Base-by-base conservation (phyloP, 1,140 invertebrate genomes). In the Lycorma delicatula region DNA sequence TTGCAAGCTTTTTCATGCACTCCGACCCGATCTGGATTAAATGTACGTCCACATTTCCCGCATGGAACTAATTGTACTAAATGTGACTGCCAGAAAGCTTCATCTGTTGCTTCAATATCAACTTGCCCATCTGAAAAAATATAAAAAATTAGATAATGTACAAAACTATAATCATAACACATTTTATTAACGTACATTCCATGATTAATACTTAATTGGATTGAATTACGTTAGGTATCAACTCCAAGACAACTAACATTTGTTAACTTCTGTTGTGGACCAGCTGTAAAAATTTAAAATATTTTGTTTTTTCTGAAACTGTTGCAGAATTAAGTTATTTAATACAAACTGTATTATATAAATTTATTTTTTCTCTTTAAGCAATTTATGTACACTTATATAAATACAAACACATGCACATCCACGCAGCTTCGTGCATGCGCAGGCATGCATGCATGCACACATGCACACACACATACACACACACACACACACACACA, bases 1-100 rank as follows among this genome's bases (percentile, higher is more conserved):
- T 75, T 77, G 59, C 85, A 87, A 50, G 77, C 81, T 58, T 75
- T 74, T 66, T 83, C 75, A 65, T 89, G 86, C 23, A 86, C 73
- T n/a, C 69, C 60, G 2, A 88, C 65, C 18, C 85, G 70, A 63
- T 87, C 84, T 0, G 85, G 81, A 44, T 78, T 72, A 69, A 89
- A 87, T 26, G 81, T 86, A 51, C 85, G 69, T 13, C 77, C 77
- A 69, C 86, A 89, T 59, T 79, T 80, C 26, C 72, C 68, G 66
- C 86, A 89, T 1, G 79, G 76, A n/a, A 85, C 69, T 31, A 88
- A 67, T 59, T 79, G 75, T 36, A 67, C 70, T 18, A 80, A 60
- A 59, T 81, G 78, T 27, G 70, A 70, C 63, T 80, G 73, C 81
- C 81, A 85, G 6, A 74, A 75, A 12, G 73, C 76, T 36, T 83